These are phyloP conservation scores for Electrophaes corylata DNA, from an alignment of 2,888 invertebrate genomes.

Conservation along the genomic window DNA sequence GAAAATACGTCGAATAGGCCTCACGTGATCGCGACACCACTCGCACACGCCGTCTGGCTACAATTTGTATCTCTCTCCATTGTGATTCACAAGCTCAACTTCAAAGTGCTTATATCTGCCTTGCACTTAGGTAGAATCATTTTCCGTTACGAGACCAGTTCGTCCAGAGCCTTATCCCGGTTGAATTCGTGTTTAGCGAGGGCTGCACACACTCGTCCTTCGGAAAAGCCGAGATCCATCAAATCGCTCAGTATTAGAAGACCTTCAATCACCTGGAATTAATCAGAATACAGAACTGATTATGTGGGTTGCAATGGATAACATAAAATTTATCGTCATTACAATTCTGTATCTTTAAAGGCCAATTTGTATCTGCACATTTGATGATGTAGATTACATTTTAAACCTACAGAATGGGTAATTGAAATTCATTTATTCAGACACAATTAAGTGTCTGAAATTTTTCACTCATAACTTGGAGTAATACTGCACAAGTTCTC, in stretches of 20 bases:
- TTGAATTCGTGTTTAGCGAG: conserved; percentile 91
- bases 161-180: conserved; percentile 93
- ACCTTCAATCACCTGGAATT: conserved; percentile 90
- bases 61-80: background rate
- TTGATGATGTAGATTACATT: no score
- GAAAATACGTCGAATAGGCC: background rate
- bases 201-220: conserved; percentile 89
- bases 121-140: background rate
- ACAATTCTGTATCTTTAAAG: no score
- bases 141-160: conserved; percentile 87
- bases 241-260: conserved; percentile 90
- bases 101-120: background rate
- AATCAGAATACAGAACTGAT: background rate
- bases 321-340: no score
- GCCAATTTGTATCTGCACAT: no score
- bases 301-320: background rate
- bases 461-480: no score
- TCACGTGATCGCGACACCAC: background rate
- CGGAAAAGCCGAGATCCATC: conserved; percentile 92
- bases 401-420: no score
- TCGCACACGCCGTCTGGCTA: background rate
- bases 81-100: background rate
- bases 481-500: no score
- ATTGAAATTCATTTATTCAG: no score
- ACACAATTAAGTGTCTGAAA: no score